phyloP scores from a whole-genome alignment of 2,113 vertebrate genomes.

The Acinonyx jubatus region DNA sequence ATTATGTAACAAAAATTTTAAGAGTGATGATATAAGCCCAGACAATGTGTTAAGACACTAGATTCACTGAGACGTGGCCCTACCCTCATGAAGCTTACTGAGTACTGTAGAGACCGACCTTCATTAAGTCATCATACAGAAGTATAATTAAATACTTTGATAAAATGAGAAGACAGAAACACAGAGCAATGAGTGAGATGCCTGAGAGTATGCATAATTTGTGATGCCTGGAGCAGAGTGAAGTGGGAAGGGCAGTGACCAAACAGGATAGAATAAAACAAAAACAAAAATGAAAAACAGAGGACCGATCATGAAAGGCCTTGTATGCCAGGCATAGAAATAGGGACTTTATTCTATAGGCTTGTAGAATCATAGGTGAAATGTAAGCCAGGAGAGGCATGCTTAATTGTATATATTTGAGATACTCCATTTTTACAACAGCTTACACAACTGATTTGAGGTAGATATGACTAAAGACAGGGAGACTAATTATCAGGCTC shows the following conservation, averaged over 20 bases:
- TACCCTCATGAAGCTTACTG: background rate
- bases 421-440: background rate
- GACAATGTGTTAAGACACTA: background rate
- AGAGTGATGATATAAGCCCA: background rate
- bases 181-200: background rate
- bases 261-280: background rate
- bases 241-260: background rate
- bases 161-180: background rate
- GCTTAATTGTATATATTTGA: background rate
- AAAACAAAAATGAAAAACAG: background rate
- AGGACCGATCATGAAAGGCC: background rate
- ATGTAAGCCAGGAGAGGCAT: background rate
- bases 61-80: background rate
- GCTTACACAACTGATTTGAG: background rate
- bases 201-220: background rate
- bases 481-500: background rate
- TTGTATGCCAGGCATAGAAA: background rate
- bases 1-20: background rate
- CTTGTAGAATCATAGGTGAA: background rate
- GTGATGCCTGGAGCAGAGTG: background rate
- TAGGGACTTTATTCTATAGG: background rate
- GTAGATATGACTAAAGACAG: background rate
- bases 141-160: background rate
- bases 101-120: background rate
- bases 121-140: background rate